Percentiles rank a stretch among this genome's conserved stretches.
Conservation (phyloP, 2,888 invertebrate species). For the Oconnorella tubifera region DNA sequence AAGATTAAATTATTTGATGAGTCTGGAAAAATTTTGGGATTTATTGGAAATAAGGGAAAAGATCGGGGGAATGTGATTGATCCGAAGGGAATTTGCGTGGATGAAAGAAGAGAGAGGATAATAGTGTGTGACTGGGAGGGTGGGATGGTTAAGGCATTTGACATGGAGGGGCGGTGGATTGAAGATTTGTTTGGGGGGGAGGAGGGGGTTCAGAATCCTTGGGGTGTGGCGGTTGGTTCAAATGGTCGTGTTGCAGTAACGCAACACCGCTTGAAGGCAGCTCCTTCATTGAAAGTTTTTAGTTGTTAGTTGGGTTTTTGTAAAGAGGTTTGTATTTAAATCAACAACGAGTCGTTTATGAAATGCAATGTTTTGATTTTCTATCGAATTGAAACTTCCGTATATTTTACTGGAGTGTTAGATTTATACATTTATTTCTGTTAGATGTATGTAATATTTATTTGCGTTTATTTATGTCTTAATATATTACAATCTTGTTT, state of each 20-base stretch:
- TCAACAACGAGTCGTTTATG: no score
- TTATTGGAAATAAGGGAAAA: not conserved
- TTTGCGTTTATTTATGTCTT: no score
- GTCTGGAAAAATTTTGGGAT: not conserved
- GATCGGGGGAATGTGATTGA: not conserved
- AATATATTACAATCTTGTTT: no score
- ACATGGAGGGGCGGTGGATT: conserved; percentile 18
- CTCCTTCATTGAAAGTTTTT: conserved; percentile 25
- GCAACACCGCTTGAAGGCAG: conserved; percentile 27
- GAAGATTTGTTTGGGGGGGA: conserved; percentile 18
- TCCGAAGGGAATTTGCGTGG: not conserved
- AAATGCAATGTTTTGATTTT: no score
- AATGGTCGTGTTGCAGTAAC: conserved; percentile 18
- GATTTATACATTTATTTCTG: no score
- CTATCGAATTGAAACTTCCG: no score
- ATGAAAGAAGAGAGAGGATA: conserved; percentile 14
- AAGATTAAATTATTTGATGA: not conserved
- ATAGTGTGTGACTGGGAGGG: conserved; percentile 25
- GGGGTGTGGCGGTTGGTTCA: conserved; percentile 16
- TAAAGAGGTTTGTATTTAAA: no score
- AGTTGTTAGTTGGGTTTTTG: no score
- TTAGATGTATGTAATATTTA: no score
- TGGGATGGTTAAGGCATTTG: conserved; percentile 25
- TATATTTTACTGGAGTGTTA: no score
- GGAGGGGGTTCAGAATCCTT: conserved; percentile 24